Evolutionary conservation across 2,888 invertebrate species (phyloP).

Genomic region (Apamea sordens): DNA sequence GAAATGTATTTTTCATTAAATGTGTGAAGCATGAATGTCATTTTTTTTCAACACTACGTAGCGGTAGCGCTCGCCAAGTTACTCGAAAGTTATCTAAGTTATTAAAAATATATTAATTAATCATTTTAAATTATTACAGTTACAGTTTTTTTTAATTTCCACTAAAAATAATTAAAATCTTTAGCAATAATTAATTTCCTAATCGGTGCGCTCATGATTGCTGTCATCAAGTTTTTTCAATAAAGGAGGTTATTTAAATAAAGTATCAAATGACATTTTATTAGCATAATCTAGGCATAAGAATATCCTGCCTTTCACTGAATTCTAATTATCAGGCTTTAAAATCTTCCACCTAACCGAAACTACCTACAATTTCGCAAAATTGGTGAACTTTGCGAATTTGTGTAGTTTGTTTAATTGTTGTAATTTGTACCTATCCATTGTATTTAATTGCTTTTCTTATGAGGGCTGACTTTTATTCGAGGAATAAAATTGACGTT

Average conservation of each 20-base stretch:
- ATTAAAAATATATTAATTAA: neutral
- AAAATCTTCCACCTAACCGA: constrained; percentile 6
- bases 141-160: neutral
- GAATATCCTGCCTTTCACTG: constrained; percentile 40
- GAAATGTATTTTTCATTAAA: too few species aligned
- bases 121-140: neutral
- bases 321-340: constrained; percentile 3
- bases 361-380: neutral
- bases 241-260: constrained; percentile 30
- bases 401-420: neutral
- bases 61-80: neutral
- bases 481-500: too few species aligned
- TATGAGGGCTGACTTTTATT: too few species aligned
- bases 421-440: neutral
- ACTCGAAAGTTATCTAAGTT: constrained; percentile 28
- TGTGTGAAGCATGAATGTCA: neutral
- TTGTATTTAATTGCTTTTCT: neutral
- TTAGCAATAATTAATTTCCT: constrained; percentile 38
- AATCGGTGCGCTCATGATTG: constrained; percentile 26
- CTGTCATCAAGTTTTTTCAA: constrained; percentile 32
- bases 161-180: constrained; percentile 14
- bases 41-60: neutral
- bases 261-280: constrained; percentile 31
- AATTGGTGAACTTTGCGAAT: neutral
- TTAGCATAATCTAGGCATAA: constrained; percentile 42